Percentiles rank a stretch among this genome's conserved stretches.
Conservation (phyloP, 2,797 vertebrate genomes). For the Sardinella longiceps region DNA sequence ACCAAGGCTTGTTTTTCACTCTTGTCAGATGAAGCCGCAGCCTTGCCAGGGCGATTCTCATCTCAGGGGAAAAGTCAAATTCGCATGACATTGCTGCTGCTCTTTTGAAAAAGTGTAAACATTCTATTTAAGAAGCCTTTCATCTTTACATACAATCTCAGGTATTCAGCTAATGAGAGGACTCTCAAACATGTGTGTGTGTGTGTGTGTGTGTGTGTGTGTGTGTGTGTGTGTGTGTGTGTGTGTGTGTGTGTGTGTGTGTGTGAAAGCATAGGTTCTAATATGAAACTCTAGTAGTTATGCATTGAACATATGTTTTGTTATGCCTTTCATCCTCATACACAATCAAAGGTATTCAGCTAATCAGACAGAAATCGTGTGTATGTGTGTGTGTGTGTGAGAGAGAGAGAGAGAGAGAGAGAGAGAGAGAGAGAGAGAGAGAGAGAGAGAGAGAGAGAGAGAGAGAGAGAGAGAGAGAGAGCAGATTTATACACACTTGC, state of each 20-base stretch:
- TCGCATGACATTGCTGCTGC: not conserved
- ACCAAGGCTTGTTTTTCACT: conserved; percentile 7
- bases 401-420: no score
- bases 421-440: no score
- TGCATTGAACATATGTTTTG: no score
- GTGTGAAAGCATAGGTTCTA: not conserved
- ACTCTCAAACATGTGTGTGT: not conserved
- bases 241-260: not conserved
- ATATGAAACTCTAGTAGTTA: no score
- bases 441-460: no score
- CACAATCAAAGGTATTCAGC: no score
- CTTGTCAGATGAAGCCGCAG: conserved; percentile 7
- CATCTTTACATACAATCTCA: not conserved
- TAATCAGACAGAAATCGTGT: no score
- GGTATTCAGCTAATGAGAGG: not conserved
- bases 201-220: not conserved
- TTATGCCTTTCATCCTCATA: no score
- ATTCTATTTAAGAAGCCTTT: not conserved
- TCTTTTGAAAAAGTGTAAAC: not conserved
- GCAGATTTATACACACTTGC: no score
- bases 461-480: no score
- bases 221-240: not conserved
- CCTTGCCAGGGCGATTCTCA: conserved; percentile 2
- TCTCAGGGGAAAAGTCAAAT: conserved; percentile 14
- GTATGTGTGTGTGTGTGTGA: no score